Percentiles rank a stretch among this genome's conserved stretches.
Evolutionary conservation across 2,113 vertebrate species (phyloP).

Genomic region (Panthera leo): DNA sequence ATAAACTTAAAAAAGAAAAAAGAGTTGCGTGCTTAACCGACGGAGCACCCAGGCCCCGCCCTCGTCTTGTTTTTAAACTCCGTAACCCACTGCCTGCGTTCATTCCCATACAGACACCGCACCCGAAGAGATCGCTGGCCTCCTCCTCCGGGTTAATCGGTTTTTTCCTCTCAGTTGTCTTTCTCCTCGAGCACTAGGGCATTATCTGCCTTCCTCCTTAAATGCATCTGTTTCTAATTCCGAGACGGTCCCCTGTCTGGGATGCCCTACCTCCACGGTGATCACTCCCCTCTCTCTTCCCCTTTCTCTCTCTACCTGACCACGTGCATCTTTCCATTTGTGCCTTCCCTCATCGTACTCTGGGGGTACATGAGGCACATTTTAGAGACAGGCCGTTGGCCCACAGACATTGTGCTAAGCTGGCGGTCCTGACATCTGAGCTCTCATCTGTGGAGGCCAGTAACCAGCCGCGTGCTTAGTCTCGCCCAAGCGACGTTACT

Average conservation of each 20-base stretch:
- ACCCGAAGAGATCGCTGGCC: background rate
- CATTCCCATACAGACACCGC: background rate
- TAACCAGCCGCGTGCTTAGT: no score
- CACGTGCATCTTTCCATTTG: background rate
- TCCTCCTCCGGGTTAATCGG: background rate
- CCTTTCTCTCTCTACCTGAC: background rate
- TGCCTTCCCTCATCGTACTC: background rate
- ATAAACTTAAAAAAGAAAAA: no score
- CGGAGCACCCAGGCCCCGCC: no score
- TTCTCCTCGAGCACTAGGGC: background rate
- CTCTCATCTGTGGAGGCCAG: background rate
- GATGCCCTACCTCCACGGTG: accelerated
- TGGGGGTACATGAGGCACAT: background rate
- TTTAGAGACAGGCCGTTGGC: background rate
- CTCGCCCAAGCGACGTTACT: background rate
- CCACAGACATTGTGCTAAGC: background rate
- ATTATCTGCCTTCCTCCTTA: background rate
- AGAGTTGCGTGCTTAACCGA: no score
- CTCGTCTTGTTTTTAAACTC: background rate
- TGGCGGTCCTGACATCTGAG: no score
- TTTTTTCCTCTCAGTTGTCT: background rate
- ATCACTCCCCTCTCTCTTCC: background rate
- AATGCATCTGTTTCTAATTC: background rate
- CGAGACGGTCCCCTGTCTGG: background rate
- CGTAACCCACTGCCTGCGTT: background rate